Percentiles rank a stretch among this genome's conserved stretches.
Evolutionary conservation across 2,888 invertebrate species (phyloP).

Genomic region (Thysanoteuthis rhombus): DNA sequence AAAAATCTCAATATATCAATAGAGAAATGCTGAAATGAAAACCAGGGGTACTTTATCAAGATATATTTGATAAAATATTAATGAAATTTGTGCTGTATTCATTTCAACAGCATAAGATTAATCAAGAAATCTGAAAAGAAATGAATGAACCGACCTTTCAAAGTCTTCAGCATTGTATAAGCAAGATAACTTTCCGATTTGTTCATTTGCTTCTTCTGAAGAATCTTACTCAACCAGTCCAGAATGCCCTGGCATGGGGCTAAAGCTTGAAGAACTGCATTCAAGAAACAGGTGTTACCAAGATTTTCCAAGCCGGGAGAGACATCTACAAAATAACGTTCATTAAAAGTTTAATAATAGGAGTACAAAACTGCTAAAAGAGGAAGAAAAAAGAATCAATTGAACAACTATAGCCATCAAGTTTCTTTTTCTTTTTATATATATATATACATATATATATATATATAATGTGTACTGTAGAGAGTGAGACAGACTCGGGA

Average conservation of each 20-base stretch:
- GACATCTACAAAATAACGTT: slow-evolving; percentile 49
- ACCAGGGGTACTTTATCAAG: too few relatives aligned
- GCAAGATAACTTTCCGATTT: slow-evolving; percentile 48
- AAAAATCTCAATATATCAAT: too few relatives aligned
- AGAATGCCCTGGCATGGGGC: slow-evolving; percentile 87
- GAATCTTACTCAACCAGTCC: slow-evolving; percentile 77
- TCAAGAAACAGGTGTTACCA: slow-evolving; percentile 92
- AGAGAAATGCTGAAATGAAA: too few relatives aligned
- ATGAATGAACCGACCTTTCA: slow-evolving; percentile 51
- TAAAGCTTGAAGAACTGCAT: slow-evolving; percentile 88
- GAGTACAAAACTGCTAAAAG: not conserved
- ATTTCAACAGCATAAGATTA: too few relatives aligned
- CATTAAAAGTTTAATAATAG: not conserved
- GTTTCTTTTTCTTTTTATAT: too few relatives aligned
- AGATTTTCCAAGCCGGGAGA: slow-evolving; percentile 83
- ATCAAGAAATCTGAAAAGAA: not conserved
- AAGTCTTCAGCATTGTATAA: slow-evolving; percentile 48
- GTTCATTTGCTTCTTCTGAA: slow-evolving; percentile 37
- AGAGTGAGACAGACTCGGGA: too few relatives aligned
- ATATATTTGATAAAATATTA: too few relatives aligned
- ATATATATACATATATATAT: too few relatives aligned
- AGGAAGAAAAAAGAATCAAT: not conserved
- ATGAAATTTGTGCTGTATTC: too few relatives aligned
- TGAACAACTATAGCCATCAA: too few relatives aligned
- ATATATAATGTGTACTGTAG: too few relatives aligned